Percentiles rank a stretch among this genome's conserved stretches.
These are phyloP conservation scores for Quadroppia sp. DNA, from an alignment of 2,888 invertebrate species.

Conservation along the genomic window DNA sequence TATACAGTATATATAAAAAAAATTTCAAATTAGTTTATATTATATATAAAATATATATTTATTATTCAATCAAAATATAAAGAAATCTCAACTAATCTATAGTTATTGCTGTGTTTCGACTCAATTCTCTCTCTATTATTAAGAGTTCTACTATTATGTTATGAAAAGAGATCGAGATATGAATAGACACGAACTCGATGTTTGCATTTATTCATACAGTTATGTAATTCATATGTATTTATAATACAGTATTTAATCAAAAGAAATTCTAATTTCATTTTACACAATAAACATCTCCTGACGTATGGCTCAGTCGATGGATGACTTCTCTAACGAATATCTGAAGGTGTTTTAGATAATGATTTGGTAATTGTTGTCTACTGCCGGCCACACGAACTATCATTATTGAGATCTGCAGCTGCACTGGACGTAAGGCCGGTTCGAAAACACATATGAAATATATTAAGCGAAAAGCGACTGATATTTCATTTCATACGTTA, in stretches of 20 bases:
- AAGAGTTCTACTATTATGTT: background rate
- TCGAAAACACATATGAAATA: background rate
- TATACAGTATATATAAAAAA: background rate
- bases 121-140: background rate
- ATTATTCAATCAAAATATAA: constrained; percentile 11
- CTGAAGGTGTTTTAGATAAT: constrained; percentile 35
- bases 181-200: constrained; percentile 10
- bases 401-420: constrained; percentile 32
- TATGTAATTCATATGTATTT: background rate
- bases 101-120: background rate
- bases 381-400: constrained; percentile 10
- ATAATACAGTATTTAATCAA: background rate
- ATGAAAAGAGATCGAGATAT: background rate
- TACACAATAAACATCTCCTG: constrained; percentile 8
- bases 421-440: background rate
- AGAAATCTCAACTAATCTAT: background rate
- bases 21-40: no score
- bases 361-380: constrained; percentile 37
- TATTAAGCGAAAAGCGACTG: constrained; percentile 5
- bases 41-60: constrained; percentile 1
- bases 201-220: background rate
- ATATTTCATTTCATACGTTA: constrained; percentile 2
- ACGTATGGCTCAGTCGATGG: background rate
- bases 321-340: constrained; percentile 21
- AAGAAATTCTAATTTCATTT: constrained; percentile 1